These are phyloP conservation scores for Hemiprocne comata DNA, from an alignment of 2,113 vertebrate genomes.

Conservation along the genomic window DNA sequence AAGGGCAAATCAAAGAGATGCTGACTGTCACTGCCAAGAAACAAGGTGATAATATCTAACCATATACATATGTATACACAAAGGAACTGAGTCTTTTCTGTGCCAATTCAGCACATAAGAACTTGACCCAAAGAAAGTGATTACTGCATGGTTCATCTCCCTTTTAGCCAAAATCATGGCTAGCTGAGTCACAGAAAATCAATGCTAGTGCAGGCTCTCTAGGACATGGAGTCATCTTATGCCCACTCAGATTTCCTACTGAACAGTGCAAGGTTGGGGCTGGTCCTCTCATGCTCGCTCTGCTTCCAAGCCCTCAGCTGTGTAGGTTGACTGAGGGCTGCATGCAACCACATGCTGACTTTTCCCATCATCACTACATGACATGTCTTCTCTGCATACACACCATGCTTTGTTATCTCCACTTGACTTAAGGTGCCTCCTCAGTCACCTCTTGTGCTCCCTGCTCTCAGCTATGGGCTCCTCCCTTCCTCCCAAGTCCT, in stretches of 20 bases:
- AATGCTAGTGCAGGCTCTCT: not conserved
- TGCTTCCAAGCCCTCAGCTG: not conserved
- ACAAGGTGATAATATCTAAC: not conserved
- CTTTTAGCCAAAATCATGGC: not conserved
- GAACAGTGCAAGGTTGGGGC: not conserved
- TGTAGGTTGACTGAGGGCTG: not conserved
- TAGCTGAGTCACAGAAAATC: not conserved
- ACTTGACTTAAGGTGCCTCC: not conserved
- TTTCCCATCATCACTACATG: not conserved
- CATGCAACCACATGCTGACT: not conserved
- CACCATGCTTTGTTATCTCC: not conserved
- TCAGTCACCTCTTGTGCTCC: not conserved
- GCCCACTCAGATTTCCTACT: not conserved
- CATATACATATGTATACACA: rapidly evolving
- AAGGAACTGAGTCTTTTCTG: rapidly evolving
- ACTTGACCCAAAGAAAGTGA: not conserved
- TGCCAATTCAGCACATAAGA: not conserved
- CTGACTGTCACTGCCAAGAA: not conserved
- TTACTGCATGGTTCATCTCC: not conserved
- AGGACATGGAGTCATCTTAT: not conserved
- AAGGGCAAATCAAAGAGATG: not conserved
- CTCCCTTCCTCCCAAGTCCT: not conserved
- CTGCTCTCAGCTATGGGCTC: rapidly evolving
- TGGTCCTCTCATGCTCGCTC: rapidly evolving
- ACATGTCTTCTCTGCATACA: not conserved